Evolutionary conservation across 2,113 vertebrate species (phyloP), one percentile per base, ranked within the genome.

Genomic region (Leptobrachium ailaonicum): DNA sequence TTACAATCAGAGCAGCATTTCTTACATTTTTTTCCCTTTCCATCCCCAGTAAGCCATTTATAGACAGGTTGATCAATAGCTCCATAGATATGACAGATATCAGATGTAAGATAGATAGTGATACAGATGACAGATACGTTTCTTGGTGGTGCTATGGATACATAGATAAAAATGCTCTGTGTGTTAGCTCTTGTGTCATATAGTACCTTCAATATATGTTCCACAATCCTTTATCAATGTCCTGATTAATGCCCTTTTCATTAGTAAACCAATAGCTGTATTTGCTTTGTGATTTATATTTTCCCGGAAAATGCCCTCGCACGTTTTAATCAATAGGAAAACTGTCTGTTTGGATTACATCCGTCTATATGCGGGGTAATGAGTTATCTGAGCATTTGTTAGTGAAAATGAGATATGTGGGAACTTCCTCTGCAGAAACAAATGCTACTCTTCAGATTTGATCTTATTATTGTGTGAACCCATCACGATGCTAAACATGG

Each of bases 251-350:
- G 8, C 12, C 54, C 56, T 60, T 41, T 81, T 71, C 0, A 50
- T 69, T 54, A 63, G 70, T 5, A 40, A 32, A 41, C 43, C 43
- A 69, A 42, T 82, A 45, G 64, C 54, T 66, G 10, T 71, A 58
- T 45, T 80, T 77, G 14, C 12, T 56, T 32, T 2, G 47, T 44
- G 6, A 47, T 43, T 41, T 66, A 58, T 79, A 67, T 82, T 84
- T 67, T 68, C 53, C 56, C 3, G 13, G 3, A 60, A 60, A 13
- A 14, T 60, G 11, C 56, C 13, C 32, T 32, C 62, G 40, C 6
- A 5, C 6, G 4, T 64, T 64, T 64, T 64, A 64, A 64, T 64
- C 62, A 64, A 64, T 64, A 64, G 62, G 32, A 2, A 64, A 40
- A 64, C 32, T 64, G 62, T 6, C n/a, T 32, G 9, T 64, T 20